Base-by-base conservation (phyloP, 2,113 vertebrate species). In the Lanius ludovicianus region DNA sequence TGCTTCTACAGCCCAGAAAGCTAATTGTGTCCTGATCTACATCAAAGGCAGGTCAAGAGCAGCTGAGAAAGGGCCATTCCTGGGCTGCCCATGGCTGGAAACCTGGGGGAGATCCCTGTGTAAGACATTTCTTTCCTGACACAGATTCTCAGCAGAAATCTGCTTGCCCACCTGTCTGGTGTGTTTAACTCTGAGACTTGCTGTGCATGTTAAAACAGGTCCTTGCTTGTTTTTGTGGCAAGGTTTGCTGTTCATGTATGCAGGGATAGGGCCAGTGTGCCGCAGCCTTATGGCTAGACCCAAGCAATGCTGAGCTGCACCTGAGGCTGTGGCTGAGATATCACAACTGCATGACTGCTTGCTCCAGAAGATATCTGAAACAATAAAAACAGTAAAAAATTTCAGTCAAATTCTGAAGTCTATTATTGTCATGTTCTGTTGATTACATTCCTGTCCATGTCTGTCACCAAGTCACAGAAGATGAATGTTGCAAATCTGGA, bases 81-180 rank as follows among this genome's bases (percentile, higher is more conserved):
- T 64, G 82, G 59, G 59, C 50, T 65, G 19, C 18, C 41, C n/a
- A 11, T 65, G 60, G 70, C 60, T 65, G 70, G 59, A 31, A 65
- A 20, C 28, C 8, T 47, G 59, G n/a, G 18, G 28, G 39, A 7
- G 8, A 42, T n/a, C 25, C 19, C 37, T 5, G 1, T 46, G 18
- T 70, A 30, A 63, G 47, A 7, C 25, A 22, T 75, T 74, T 91
- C 23, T 59, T 67, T 67, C 42, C 31, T 75, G 49, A 44, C 37
- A 37, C 7, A 11, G 63, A 13, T 46, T 87, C 33, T 70, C 65
- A 41, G 15, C 75, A 56, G 28, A 53, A 53, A 33, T 60, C 44
- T 57, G 35, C 2, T 1, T 27, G 6, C 33, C n/a, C 65, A 37
- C 33, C 60, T 2, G 0, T 16, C 44, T 4, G 3, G 30, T 53